Percentiles rank a stretch among this genome's conserved stretches.
phyloP scores from a whole-genome alignment of 1,140 invertebrate genomes.

The Oryctes rhinoceros region DNA sequence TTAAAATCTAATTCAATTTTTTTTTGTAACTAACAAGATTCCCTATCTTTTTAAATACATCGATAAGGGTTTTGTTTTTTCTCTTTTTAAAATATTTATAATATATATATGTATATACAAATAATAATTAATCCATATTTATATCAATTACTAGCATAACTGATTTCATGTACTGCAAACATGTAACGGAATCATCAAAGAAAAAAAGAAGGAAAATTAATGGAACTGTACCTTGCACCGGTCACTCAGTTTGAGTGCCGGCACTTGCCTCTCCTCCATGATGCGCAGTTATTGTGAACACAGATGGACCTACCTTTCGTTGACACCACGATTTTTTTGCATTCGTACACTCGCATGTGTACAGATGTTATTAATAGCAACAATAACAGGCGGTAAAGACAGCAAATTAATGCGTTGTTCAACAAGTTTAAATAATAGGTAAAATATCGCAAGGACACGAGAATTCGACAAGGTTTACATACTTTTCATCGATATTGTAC shows the following conservation, averaged over 20 bases:
- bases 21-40: background rate
- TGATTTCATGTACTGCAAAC: slow-evolving; percentile 36
- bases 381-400: too few species aligned
- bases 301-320: slow-evolving; percentile 58
- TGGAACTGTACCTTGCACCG: slow-evolving; percentile 69
- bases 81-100: background rate
- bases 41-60: background rate
- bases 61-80: background rate
- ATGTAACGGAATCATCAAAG: slow-evolving; percentile 5
- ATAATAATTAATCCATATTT: slow-evolving; percentile 8
- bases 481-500: too few species aligned
- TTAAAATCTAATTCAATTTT: slow-evolving; percentile 3
- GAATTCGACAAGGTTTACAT: too few species aligned
- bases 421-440: too few species aligned
- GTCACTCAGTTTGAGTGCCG: slow-evolving; percentile 69
- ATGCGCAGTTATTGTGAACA: slow-evolving; percentile 57
- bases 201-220: slow-evolving; percentile 23
- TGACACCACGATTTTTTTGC: slow-evolving; percentile 40
- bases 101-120: slow-evolving; percentile 9
- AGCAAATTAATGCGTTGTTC: too few species aligned
- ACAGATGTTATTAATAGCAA: too few species aligned
- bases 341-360: slow-evolving; percentile 13
- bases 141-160: background rate
- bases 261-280: slow-evolving; percentile 64
- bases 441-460: too few species aligned